phyloP scores from a whole-genome alignment of 2,797 vertebrate species.

The Acipenser oxyrinchus region DNA sequence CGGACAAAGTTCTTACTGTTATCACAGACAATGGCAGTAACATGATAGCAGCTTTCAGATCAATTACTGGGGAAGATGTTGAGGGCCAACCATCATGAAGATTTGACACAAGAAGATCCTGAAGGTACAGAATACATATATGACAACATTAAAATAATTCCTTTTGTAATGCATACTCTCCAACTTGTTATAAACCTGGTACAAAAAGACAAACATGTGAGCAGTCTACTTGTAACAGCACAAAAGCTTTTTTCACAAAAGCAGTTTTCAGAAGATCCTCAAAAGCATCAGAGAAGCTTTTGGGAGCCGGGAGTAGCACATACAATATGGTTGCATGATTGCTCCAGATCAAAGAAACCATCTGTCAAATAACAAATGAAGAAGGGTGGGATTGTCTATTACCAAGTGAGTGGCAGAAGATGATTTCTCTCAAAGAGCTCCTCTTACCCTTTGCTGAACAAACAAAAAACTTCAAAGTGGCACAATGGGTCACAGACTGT shows the following conservation, averaged over 20 bases:
- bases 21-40: conserved; percentile 1
- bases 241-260: not conserved
- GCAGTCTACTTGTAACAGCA: no score
- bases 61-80: not conserved
- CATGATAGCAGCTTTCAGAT: not conserved
- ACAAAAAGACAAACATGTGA: no score
- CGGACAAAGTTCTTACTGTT: not conserved
- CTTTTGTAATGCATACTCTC: not conserved
- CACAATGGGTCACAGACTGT: no score
- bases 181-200: no score
- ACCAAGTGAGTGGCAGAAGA: no score
- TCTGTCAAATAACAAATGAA: not conserved
- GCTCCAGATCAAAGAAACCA: no score
- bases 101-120: not conserved
- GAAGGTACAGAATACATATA: not conserved
- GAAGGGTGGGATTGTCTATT: no score
- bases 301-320: not conserved
- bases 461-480: no score
- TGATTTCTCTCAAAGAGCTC: no score
- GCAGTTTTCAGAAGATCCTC: not conserved
- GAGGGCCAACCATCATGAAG: no score
- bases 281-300: not conserved
- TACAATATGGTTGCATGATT: no score
- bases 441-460: no score
- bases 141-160: not conserved